Conservation (phyloP, 2,888 invertebrate species). For the Elegia similella region DNA sequence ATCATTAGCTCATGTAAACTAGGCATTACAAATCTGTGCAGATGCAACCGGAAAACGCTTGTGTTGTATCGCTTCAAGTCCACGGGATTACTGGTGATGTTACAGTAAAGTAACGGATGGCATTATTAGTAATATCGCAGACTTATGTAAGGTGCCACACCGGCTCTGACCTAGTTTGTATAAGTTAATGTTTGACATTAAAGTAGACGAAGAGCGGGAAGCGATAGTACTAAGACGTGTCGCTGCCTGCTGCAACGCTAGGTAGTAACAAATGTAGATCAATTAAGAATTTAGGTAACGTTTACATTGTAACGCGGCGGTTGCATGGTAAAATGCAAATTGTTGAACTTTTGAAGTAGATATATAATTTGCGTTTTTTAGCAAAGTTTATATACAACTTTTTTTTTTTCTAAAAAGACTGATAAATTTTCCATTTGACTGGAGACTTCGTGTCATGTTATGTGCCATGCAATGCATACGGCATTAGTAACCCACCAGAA, state of each 20-base stretch:
- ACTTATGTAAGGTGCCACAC: slow-evolving; percentile 55
- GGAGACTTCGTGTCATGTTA: slow-evolving; percentile 31
- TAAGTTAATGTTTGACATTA: slow-evolving; percentile 40
- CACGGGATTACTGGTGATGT: slow-evolving; percentile 13
- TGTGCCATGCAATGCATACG: slow-evolving; percentile 41
- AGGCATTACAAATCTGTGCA: not conserved
- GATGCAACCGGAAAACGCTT: slow-evolving; percentile 1
- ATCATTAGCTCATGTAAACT: not conserved
- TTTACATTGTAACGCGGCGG: slow-evolving; percentile 26
- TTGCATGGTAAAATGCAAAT: slow-evolving; percentile 28
- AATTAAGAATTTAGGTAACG: slow-evolving; percentile 35
- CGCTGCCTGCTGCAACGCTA: slow-evolving; percentile 33
- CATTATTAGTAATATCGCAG: slow-evolving; percentile 24
- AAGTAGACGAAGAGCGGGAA: slow-evolving; percentile 29
- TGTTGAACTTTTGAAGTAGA: slow-evolving; percentile 29
- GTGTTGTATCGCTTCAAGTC: slow-evolving; percentile 5
- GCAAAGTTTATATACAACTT: slow-evolving; percentile 38
- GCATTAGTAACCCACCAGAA: slow-evolving; percentile 34
- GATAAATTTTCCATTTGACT: slow-evolving; percentile 38
- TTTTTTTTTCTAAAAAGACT: slow-evolving; percentile 49
- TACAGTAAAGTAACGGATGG: slow-evolving; percentile 11
- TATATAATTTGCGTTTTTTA: slow-evolving; percentile 27
- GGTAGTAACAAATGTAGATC: slow-evolving; percentile 40
- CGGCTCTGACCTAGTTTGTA: slow-evolving; percentile 36
- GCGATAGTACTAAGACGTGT: slow-evolving; percentile 18